phyloP scores from a whole-genome alignment of 2,888 invertebrate genomes.

The Sceliomorpha sp. region DNA sequence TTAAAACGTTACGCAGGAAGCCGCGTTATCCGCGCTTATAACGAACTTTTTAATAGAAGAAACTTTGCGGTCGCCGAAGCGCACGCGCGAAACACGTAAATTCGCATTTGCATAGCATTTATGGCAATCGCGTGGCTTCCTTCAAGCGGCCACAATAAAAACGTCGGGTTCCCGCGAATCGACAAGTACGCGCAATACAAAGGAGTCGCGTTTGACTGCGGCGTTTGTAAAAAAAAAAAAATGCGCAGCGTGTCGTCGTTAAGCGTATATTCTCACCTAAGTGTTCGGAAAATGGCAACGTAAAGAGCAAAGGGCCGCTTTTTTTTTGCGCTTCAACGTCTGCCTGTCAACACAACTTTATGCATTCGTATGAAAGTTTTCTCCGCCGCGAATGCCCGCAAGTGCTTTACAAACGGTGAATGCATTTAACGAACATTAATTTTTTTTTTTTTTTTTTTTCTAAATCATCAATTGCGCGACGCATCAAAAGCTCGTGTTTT shows the following conservation, averaged over 20 bases:
- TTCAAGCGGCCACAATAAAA: constrained; percentile 15
- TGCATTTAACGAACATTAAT: constrained; percentile 47
- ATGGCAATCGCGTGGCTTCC: constrained; percentile 17
- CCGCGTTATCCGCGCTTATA: too few relatives aligned
- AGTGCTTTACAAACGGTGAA: constrained; percentile 46
- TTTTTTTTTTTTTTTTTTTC: too few relatives aligned
- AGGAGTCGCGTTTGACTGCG: constrained; percentile 22
- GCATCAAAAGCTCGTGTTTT: neutral
- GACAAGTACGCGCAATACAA: constrained; percentile 15
- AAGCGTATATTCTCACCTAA: constrained; percentile 41
- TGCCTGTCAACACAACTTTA: constrained; percentile 29
- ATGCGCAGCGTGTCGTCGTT: constrained; percentile 37
- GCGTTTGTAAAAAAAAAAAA: constrained; percentile 12
- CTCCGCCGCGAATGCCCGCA: constrained; percentile 35
- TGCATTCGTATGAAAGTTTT: constrained; percentile 41
- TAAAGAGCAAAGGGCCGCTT: constrained; percentile 40
- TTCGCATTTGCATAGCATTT: constrained; percentile 21
- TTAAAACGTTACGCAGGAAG: too few relatives aligned
- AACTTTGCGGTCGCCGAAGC: too few relatives aligned
- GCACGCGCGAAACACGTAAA: neutral
- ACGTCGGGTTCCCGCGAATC: neutral
- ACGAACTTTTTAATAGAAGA: too few relatives aligned
- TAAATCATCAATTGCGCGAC: constrained; percentile 40
- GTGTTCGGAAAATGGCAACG: constrained; percentile 37
- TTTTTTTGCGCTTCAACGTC: constrained; percentile 38